A percentile compares a stretch with the other conserved stretches of the same genome.
These are phyloP conservation scores for Craterocephalus amniculus DNA, from an alignment of 2,797 vertebrate species.

Conservation along the genomic window DNA sequence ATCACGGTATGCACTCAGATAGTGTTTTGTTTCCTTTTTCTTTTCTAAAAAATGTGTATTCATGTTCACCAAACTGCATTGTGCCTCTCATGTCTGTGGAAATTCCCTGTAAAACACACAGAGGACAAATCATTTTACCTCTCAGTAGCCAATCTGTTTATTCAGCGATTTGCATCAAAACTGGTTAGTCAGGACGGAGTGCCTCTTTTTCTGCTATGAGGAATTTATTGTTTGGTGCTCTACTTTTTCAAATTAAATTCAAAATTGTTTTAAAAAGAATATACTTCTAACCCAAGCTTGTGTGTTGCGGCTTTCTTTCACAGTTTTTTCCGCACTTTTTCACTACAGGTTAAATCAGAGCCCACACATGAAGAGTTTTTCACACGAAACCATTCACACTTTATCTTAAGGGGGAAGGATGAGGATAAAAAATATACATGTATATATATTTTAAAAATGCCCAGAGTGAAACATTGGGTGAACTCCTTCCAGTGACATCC, in stretches of 20 bases:
- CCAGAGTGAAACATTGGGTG: conserved; percentile 27
- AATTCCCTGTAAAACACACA: conserved; percentile 72
- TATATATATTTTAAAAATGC: no score
- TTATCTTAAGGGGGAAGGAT: conserved; percentile 14
- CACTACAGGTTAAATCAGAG: conserved; percentile 29
- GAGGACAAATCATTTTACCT: conserved; percentile 77
- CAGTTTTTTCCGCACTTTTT: conserved; percentile 1
- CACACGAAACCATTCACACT: conserved; percentile 47
- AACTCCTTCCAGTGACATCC: conserved; percentile 60
- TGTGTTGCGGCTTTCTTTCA: conserved; percentile 71
- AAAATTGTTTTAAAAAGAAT: conserved; percentile 78
- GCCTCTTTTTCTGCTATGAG: conserved; percentile 78
- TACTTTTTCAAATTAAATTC: conserved; percentile 80
- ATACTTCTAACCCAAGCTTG: conserved; percentile 69
- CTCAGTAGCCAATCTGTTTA: conserved; percentile 76
- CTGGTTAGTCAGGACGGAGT: conserved; percentile 72
- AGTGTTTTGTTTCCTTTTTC: conserved; percentile 74
- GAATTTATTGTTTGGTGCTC: conserved; percentile 82
- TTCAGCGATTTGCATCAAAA: conserved; percentile 74
- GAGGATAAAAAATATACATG: no score
- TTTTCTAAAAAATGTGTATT: conserved; percentile 59
- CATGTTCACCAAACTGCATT: conserved; percentile 76
- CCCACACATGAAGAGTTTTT: conserved; percentile 31
- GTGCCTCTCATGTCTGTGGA: conserved; percentile 78
- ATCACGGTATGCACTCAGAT: conserved; percentile 68